These are phyloP conservation scores for Hymenochirus boettgeri DNA, from an alignment of 2,113 vertebrate species.

Conservation along the genomic window DNA sequence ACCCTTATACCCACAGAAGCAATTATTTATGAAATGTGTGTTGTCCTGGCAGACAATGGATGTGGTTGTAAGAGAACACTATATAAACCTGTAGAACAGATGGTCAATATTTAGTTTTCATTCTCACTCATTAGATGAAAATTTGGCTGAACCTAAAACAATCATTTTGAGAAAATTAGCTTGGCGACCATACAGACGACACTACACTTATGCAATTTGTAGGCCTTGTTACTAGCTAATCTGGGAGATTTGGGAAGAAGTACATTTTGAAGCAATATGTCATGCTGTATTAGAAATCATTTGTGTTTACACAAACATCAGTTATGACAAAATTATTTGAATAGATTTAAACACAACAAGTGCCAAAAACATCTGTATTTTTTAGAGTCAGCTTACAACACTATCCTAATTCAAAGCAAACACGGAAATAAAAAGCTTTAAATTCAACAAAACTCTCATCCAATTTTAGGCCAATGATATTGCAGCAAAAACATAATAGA, in stretches of 20 bases:
- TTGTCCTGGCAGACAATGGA: slow-evolving; percentile 11
- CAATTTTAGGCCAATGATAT: not conserved
- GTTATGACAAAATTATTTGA: not conserved
- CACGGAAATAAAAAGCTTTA: not conserved
- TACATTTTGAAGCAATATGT: slow-evolving; percentile 3
- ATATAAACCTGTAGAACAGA: slow-evolving; percentile 32
- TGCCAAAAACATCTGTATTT: too few species aligned
- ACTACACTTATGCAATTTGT: slow-evolving; percentile 12
- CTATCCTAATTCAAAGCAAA: not conserved
- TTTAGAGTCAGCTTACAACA: too few species aligned
- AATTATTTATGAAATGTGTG: too few species aligned
- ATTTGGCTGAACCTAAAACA: slow-evolving; percentile 35
- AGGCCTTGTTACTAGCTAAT: slow-evolving; percentile 13
- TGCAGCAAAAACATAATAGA: slow-evolving; percentile 13
- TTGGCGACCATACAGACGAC: slow-evolving; percentile 21
- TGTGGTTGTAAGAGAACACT: slow-evolving; percentile 35
- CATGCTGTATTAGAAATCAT: not conserved
- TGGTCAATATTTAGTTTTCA: slow-evolving; percentile 41
- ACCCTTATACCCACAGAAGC: too few species aligned
- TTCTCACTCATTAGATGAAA: slow-evolving; percentile 36
- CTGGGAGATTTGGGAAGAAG: slow-evolving; percentile 3
- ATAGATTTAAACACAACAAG: not conserved
- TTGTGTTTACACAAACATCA: slow-evolving; percentile 1
- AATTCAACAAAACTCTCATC: not conserved
- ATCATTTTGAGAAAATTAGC: slow-evolving; percentile 32